phyloP scores from a whole-genome alignment of 2,888 invertebrate species.

The Schizotus pectinicornis region DNA sequence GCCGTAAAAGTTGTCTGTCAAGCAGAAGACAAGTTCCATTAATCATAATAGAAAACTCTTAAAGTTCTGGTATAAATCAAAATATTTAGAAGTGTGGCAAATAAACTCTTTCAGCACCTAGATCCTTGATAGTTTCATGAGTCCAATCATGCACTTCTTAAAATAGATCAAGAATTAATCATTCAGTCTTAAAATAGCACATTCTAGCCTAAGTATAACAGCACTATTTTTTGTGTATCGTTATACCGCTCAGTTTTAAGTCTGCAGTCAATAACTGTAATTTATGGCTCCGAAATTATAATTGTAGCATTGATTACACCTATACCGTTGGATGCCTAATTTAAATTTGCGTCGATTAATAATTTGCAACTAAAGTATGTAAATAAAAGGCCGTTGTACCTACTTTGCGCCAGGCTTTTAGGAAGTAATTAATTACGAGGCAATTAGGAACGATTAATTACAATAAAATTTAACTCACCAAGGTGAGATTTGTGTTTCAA shows the following conservation, averaged over 20 bases:
- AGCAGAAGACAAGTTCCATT: conserved; percentile 14
- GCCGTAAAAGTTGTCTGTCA: neutral
- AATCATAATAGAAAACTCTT: conserved; percentile 23
- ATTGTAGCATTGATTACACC: no score
- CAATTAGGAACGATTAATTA: conserved; percentile 20
- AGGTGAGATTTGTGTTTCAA: conserved; percentile 23
- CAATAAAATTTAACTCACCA: conserved; percentile 20
- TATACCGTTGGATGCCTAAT: no score
- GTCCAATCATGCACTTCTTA: conserved; percentile 43
- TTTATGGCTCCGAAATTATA: no score
- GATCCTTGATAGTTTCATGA: conserved; percentile 48
- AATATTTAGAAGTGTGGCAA: conserved; percentile 52
- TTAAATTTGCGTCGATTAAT: no score
- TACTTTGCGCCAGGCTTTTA: neutral
- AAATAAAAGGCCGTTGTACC: no score
- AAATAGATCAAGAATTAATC: conserved; percentile 17
- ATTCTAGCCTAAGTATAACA: neutral
- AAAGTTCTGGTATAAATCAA: conserved; percentile 48
- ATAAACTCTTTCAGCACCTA: conserved; percentile 49
- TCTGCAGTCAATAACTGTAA: no score
- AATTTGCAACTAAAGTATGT: no score
- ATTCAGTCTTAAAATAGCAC: conserved; percentile 2
- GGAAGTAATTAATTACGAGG: conserved; percentile 9
- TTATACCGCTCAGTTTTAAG: no score
- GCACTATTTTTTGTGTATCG: no score